Evolutionary conservation across 2,113 vertebrate species (phyloP), one percentile per base, ranked within the genome.

Genomic region (Butorides virescens): DNA sequence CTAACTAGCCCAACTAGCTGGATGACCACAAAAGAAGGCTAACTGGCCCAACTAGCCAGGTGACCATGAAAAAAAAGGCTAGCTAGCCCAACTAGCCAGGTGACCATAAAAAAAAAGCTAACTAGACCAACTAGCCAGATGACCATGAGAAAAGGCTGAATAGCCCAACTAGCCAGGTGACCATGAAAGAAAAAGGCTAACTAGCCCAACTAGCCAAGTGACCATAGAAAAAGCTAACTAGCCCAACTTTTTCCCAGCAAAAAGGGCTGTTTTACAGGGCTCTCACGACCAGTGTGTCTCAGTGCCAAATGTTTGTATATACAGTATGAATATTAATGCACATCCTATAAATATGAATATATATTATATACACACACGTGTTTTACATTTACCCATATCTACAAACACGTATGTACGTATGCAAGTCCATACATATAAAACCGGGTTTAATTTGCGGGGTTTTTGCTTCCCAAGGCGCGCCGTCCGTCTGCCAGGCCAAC

Each of bases 241-340:
- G 9, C 26, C 26, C 11, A 34, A 19, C 15, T 61, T 34, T 25
- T 34, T 8, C 53, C 34, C 61, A 59, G 66, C 20, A 36, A 49
- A 86, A 86, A 16, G 29, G 23, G 32, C 27, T 39, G 15, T 19
- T 63, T 36, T 7, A 5, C 3, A 15, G 25, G 49, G 16, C 8
- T 11, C 3, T 9, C 2, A 1, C 0, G 0, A 4, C 32, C 32
- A 29, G 29, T 3, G 15, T 19, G 18, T 16, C 34, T 42, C 7
- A 1, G 47, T 13, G 49, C 12, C 70, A 11, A 10, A 2, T 29
- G 2, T 68, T 74, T 13, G 6, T 56, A 42, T 37, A 16, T 53
- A 29, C 3, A n/a, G 18, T 29, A n/a, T 29, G 52, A 76, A n/a
- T 66, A 55, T 18, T 18, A 37, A 65, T 20, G 10, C 21, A 15